These are phyloP conservation scores for Mandrillus leucophaeus DNA, from an alignment of 2,113 vertebrate genomes.

Conservation along the genomic window DNA sequence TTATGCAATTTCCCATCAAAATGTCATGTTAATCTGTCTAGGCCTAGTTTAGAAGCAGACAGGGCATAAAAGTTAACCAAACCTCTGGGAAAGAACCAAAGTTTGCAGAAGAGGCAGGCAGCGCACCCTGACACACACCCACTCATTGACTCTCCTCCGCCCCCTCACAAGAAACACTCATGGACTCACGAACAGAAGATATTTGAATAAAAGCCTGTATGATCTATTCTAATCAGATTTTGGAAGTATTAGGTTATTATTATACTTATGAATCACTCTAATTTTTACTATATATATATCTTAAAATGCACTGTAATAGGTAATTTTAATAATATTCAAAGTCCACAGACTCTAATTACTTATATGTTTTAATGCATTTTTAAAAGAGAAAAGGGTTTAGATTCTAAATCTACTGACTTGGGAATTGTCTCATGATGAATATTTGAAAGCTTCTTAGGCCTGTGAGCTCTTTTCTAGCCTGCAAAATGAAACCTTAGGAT, in stretches of 20 bases:
- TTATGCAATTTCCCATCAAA: slow-evolving; percentile 6
- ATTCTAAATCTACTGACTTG: neutral
- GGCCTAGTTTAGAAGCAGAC: neutral
- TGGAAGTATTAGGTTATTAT: slow-evolving; percentile 56
- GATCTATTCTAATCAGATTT: slow-evolving; percentile 29
- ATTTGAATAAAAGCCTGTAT: neutral
- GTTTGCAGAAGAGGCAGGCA: neutral
- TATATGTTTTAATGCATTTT: neutral
- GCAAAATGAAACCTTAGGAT: neutral
- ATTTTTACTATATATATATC: neutral
- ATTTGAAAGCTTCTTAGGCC: neutral
- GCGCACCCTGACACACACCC: neutral
- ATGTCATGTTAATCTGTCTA: neutral
- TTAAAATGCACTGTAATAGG: slow-evolving; percentile 21
- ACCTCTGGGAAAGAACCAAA: neutral
- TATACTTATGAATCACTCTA: slow-evolving; percentile 36
- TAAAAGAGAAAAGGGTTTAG: neutral
- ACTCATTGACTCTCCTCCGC: neutral
- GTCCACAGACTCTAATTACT: neutral
- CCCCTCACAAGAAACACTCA: neutral
- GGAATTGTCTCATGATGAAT: neutral
- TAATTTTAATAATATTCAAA: slow-evolving; percentile 15
- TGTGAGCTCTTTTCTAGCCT: neutral
- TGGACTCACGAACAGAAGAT: neutral
- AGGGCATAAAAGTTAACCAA: neutral